These are phyloP conservation scores for Therioaphis trifolii DNA, from an alignment of 2,888 invertebrate genomes.

Conservation along the genomic window DNA sequence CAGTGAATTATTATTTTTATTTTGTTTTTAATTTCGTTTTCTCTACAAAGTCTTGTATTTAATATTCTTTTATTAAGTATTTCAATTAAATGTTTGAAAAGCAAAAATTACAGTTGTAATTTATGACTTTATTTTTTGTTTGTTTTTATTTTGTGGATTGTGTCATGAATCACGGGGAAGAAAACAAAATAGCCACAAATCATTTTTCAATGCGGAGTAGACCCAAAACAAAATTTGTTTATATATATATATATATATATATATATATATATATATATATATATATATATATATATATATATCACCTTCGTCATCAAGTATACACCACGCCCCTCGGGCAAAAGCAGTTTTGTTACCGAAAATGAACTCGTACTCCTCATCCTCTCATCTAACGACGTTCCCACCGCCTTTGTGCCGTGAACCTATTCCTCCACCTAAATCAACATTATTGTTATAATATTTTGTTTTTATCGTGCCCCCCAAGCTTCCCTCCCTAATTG, in stretches of 20 bases:
- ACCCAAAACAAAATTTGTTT: background rate
- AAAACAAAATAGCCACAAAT: conserved; percentile 52
- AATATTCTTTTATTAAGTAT: conserved; percentile 54
- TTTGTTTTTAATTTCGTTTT: conserved; percentile 39
- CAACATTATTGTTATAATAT: too few species aligned
- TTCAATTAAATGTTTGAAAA: conserved; percentile 55
- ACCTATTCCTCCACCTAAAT: too few species aligned
- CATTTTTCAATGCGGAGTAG: conserved; percentile 21
- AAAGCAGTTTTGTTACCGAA: background rate
- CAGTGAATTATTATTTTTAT: conserved; percentile 43
- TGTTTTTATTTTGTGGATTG: conserved; percentile 11
- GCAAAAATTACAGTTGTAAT: conserved; percentile 36
- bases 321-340: background rate
- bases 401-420: too few species aligned
- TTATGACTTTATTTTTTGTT: conserved; percentile 22
- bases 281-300: background rate
- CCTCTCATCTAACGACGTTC: too few species aligned
- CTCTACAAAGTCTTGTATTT: background rate
- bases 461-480: too few species aligned
- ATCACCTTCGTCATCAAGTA: background rate
- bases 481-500: too few species aligned
- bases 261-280: background rate
- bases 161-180: conserved; percentile 32
- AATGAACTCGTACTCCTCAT: background rate
- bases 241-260: background rate